These are phyloP conservation scores for Eriosoma lanigerum DNA, from an alignment of 1,140 invertebrate genomes.

Conservation along the genomic window DNA sequence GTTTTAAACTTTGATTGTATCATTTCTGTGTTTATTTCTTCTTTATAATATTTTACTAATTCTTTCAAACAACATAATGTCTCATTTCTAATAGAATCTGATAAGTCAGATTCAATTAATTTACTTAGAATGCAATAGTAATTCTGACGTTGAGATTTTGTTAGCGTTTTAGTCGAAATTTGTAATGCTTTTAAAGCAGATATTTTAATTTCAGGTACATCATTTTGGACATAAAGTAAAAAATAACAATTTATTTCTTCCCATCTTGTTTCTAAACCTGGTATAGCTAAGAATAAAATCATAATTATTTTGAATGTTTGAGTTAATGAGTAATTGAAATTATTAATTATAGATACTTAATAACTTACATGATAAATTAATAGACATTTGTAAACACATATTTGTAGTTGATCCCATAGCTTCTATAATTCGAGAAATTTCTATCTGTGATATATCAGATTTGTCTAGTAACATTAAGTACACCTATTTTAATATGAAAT, in stretches of 20 bases:
- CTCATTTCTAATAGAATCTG: constrained; percentile 25
- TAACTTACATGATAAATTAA: constrained; percentile 30
- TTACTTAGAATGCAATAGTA: constrained; percentile 17
- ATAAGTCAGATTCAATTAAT: constrained; percentile 16
- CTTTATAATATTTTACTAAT: constrained; percentile 23
- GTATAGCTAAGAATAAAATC: constrained; percentile 29
- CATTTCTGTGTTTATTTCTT: constrained; percentile 23
- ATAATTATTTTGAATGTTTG: neutral
- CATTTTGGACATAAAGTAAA: constrained; percentile 35
- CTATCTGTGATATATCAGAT: constrained; percentile 8
- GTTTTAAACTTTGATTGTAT: neutral
- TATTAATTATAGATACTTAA: neutral
- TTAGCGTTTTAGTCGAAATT: constrained; percentile 30
- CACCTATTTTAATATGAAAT: neutral
- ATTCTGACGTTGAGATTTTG: constrained; percentile 36
- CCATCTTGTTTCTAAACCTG: constrained; percentile 42
- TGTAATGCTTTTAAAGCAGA: constrained; percentile 31
- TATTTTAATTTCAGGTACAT: neutral
- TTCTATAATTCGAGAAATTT: constrained; percentile 11
- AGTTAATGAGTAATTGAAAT: too few relatives aligned
- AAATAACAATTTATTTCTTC: constrained; percentile 47
- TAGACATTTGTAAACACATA: constrained; percentile 28
- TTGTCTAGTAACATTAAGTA: constrained; percentile 25
- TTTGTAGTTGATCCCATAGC: constrained; percentile 36
- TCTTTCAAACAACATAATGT: constrained; percentile 31